A percentile compares a stretch with the other conserved stretches of the same genome.
phyloP scores from a whole-genome alignment of 2,888 invertebrate genomes.

The Drosophila rellima region DNA sequence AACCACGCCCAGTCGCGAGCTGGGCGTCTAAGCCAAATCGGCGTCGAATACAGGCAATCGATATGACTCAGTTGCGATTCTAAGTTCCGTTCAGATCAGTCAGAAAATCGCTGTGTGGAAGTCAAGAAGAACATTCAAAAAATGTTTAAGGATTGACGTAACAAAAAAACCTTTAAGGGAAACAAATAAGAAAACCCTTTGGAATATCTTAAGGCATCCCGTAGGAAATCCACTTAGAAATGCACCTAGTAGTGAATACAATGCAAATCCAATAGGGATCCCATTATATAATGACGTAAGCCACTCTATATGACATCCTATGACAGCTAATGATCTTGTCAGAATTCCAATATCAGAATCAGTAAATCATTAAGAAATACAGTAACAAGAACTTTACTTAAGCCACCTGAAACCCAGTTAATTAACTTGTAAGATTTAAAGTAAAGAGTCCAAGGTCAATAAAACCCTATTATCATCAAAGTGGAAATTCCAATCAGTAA shows the following conservation, averaged over 20 bases:
- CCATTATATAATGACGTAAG: too few relatives aligned
- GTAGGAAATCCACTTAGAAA: not conserved
- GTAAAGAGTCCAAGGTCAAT: not conserved
- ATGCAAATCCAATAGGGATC: not conserved
- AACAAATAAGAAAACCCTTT: too few relatives aligned
- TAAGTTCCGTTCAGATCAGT: not conserved
- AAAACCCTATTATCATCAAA: not conserved
- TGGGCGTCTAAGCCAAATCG: constrained; percentile 81
- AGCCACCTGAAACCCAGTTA: not conserved
- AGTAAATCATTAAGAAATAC: too few relatives aligned
- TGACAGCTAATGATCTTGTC: too few relatives aligned
- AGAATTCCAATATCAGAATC: too few relatives aligned
- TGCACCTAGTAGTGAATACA: not conserved
- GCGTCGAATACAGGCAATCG: constrained; percentile 23
- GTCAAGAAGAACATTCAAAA: too few relatives aligned
- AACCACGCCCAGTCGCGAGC: constrained; percentile 85
- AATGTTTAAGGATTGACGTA: too few relatives aligned
- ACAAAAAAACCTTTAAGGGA: too few relatives aligned
- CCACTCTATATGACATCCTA: too few relatives aligned
- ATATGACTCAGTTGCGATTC: constrained; percentile 36
- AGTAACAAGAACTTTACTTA: too few relatives aligned
- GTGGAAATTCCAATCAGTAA: not conserved
- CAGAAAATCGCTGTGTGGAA: too few relatives aligned
- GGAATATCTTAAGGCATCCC: too few relatives aligned
- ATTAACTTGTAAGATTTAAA: not conserved